Conservation (phyloP, 2,888 invertebrate genomes). For the Laothoe populi region DNA sequence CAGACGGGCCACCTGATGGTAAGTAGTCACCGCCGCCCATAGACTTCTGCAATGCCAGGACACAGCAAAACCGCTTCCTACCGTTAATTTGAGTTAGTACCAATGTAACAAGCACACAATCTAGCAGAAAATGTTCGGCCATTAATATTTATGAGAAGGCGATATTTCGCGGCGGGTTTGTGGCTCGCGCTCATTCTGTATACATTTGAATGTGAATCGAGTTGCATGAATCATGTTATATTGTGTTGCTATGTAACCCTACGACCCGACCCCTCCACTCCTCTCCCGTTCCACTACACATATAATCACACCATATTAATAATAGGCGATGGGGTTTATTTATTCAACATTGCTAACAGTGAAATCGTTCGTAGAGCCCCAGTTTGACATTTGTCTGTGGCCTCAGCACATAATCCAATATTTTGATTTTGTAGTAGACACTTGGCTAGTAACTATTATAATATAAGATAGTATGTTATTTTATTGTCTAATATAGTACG, state of each 20-base stretch:
- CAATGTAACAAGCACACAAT: not conserved
- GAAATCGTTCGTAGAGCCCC: not conserved
- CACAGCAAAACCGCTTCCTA: too few species aligned
- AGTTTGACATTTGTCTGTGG: too few species aligned
- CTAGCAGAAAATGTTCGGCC: not conserved
- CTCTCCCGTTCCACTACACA: not conserved
- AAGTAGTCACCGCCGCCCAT: too few species aligned
- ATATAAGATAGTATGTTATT: too few species aligned
- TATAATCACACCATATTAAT: not conserved
- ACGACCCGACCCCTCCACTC: not conserved
- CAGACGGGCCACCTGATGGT: too few species aligned
- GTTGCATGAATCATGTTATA: constrained; percentile 15
- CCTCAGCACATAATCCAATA: too few species aligned
- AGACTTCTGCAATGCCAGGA: too few species aligned
- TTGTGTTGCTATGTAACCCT: constrained; percentile 1
- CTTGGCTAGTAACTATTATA: too few species aligned
- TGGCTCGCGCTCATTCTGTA: constrained; percentile 5
- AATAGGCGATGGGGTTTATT: not conserved
- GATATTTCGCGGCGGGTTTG: constrained; percentile 14
- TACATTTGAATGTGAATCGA: constrained; percentile 22
- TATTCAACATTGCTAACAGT: not conserved
- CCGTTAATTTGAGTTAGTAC: too few species aligned
- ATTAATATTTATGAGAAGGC: constrained; percentile 17
- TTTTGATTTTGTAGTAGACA: too few species aligned
- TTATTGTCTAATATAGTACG: too few species aligned